Evolutionary conservation across 2,113 vertebrate genomes (phyloP).

Genomic region (Hippolais icterina): DNA sequence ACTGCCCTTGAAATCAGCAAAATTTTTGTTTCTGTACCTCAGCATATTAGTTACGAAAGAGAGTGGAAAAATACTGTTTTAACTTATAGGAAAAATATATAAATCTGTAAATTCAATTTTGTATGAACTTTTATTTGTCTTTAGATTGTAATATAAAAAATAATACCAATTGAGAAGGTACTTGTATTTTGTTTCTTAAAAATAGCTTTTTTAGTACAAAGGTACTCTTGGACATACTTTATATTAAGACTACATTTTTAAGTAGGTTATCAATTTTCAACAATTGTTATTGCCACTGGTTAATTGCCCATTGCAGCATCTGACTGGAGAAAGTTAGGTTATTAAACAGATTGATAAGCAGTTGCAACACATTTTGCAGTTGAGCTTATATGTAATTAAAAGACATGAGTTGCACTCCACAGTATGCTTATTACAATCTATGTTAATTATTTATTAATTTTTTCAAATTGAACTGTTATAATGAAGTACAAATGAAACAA

Average conservation of each 20-base stretch:
- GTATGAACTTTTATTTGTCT: not conserved
- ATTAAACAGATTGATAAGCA: slow-evolving; percentile 31
- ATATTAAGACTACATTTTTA: not conserved
- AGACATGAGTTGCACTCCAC: not conserved
- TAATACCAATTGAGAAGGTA: not conserved
- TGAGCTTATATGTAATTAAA: slow-evolving; percentile 41
- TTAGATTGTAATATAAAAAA: not conserved
- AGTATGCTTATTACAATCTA: not conserved
- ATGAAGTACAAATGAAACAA: not conserved
- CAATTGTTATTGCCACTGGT: not conserved
- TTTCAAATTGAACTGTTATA: not conserved
- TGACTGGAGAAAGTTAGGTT: not conserved
- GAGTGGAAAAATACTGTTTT: not conserved
- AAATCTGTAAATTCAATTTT: not conserved
- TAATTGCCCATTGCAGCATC: not conserved
- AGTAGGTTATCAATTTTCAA: not conserved
- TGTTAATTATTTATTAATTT: slow-evolving; percentile 46
- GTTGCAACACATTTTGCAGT: not conserved
- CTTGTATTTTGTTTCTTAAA: not conserved
- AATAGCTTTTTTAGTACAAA: not conserved
- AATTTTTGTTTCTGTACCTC: not conserved
- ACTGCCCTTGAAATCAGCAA: not conserved
- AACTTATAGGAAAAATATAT: not conserved
- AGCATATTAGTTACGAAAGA: not conserved
- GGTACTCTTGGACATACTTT: not conserved